Evolutionary conservation across 2,888 invertebrate genomes (phyloP).

Genomic region (Eupsilia transversa): DNA sequence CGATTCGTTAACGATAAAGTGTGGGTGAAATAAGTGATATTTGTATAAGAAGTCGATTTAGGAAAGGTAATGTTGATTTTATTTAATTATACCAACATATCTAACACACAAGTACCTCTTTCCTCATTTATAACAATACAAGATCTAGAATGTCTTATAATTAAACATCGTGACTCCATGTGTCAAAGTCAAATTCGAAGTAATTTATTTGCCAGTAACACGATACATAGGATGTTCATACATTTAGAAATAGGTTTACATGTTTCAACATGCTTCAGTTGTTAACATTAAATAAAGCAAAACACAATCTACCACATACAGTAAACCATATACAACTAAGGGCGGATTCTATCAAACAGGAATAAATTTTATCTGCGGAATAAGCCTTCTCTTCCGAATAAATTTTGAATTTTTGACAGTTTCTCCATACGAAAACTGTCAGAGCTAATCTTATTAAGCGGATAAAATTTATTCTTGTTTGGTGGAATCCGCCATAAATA

Average conservation of each 20-base stretch:
- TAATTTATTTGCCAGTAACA: neutral
- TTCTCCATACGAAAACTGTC: too few species aligned
- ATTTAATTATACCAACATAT: slow-evolving; percentile 1
- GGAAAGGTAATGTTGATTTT: slow-evolving; percentile 13
- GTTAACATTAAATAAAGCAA: neutral
- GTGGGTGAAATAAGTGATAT: slow-evolving; percentile 28
- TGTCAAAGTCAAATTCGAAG: neutral
- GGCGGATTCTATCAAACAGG: too few species aligned
- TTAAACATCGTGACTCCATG: neutral
- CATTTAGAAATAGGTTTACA: neutral
- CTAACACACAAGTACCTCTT: neutral
- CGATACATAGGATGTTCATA: neutral
- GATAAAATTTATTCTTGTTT: too few species aligned
- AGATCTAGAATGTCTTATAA: neutral
- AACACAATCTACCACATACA: neutral
- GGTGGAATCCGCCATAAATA: too few species aligned
- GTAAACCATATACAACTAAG: neutral
- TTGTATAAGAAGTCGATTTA: slow-evolving; percentile 34
- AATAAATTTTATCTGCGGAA: too few species aligned
- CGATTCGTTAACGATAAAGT: slow-evolving; percentile 33
- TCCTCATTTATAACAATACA: neutral
- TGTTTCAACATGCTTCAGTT: neutral
- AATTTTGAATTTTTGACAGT: too few species aligned
- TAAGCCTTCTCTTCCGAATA: too few species aligned
- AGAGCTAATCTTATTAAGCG: too few species aligned